Conservation (phyloP, 2,888 invertebrate species). For the Schizotus pectinicornis region DNA sequence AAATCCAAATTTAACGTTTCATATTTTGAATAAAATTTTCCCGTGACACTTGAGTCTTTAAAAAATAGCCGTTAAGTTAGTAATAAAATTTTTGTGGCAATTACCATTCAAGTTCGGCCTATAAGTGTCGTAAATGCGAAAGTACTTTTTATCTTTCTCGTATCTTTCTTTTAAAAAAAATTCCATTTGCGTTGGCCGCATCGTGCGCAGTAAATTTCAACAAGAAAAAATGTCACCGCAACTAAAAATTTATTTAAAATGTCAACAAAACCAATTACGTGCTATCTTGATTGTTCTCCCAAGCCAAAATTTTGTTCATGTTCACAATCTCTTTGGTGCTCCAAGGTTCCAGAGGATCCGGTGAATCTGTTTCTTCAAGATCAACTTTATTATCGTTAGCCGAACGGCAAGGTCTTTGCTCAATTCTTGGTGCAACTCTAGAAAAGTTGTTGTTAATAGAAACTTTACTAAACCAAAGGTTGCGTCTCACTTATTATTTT, state of each 20-base stretch:
- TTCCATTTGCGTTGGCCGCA: conserved; percentile 18
- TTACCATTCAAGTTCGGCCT: conserved; percentile 45
- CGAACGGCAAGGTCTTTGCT: conserved; percentile 57
- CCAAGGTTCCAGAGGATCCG: conserved; percentile 76
- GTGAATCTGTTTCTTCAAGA: conserved; percentile 55
- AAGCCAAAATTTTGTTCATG: conserved; percentile 74
- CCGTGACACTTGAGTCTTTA: conserved; percentile 46
- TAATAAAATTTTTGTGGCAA: neutral
- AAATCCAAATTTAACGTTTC: conserved; percentile 41
- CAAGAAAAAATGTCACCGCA: neutral
- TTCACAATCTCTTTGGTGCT: conserved; percentile 72
- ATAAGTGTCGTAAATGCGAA: conserved; percentile 46
- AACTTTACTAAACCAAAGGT: neutral
- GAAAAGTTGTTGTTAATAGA: conserved; percentile 31
- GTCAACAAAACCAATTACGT: conserved; percentile 48
- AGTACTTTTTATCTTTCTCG: conserved; percentile 43
- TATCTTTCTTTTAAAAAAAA: conserved; percentile 45
- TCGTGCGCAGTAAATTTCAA: neutral
- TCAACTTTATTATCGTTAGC: conserved; percentile 49
- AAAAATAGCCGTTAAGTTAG: conserved; percentile 7
- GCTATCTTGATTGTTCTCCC: conserved; percentile 65
- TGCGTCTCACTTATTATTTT: conserved; percentile 50
- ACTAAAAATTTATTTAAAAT: neutral
- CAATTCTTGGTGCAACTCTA: conserved; percentile 61
- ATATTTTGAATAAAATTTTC: conserved; percentile 54